These are phyloP conservation scores for Silvanus unidentatus DNA, from an alignment of 2,888 invertebrate species.

Conservation along the genomic window DNA sequence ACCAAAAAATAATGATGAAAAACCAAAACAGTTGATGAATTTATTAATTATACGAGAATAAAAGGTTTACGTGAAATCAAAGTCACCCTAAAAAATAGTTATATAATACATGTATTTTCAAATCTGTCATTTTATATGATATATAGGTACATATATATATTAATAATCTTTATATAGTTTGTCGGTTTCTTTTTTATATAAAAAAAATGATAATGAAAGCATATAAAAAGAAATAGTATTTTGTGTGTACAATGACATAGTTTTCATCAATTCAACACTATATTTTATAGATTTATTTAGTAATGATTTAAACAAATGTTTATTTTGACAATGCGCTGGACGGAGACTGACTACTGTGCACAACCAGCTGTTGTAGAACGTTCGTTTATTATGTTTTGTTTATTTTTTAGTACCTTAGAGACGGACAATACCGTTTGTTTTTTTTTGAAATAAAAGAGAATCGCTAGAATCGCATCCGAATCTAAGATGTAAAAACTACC, in stretches of 20 bases:
- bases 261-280: constrained; percentile 29
- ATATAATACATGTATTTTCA: too few relatives aligned
- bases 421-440: constrained; percentile 34
- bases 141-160: constrained; percentile 31
- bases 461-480: constrained; percentile 40
- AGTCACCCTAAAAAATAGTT: constrained; percentile 30
- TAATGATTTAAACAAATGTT: too few relatives aligned
- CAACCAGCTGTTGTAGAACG: constrained; percentile 45
- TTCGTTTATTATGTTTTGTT: too few relatives aligned
- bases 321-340: constrained; percentile 41
- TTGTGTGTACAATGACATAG: constrained; percentile 29
- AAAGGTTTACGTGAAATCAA: constrained; percentile 37
- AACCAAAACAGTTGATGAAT: constrained; percentile 31
- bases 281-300: constrained; percentile 43
- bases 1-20: constrained; percentile 27
- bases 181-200: constrained; percentile 20
- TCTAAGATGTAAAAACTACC: constrained; percentile 49
- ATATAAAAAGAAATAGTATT: constrained; percentile 3
- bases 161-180: constrained; percentile 25
- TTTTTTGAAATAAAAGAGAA: constrained; percentile 12
- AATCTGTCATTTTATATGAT: constrained; percentile 22
- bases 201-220: too few relatives aligned
- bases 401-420: constrained; percentile 43
- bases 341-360: constrained; percentile 48
- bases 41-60: too few relatives aligned